Evolutionary conservation across 2,113 vertebrate species (phyloP), one percentile per base, ranked within the genome.

Genomic region (Oostethus manadensis): DNA sequence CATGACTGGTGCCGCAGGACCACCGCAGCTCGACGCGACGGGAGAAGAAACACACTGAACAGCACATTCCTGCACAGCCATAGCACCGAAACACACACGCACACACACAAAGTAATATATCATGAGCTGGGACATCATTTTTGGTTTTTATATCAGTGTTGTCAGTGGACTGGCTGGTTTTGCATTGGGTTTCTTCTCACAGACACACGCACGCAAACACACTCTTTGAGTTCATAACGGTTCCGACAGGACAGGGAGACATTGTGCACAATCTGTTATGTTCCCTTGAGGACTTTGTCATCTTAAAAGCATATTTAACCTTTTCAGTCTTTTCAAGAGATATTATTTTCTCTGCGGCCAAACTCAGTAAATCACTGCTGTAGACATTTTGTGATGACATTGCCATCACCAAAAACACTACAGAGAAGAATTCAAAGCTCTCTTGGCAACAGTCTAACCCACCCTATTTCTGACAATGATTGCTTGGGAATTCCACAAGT

Each of bases 401-500:
- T 68, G 58, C 51, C 65, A 66, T 55, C n/a, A 56, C 18, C 45
- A 56, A 55, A 78, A 79, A 73, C 73, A 73, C 64, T 64, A 73
- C 22, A n/a, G 51, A 49, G 51, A 58, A 35, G 14, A 29, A 68
- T 45, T 20, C 56, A 10, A 51, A 7, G 44, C 67, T 61, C 73
- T 72, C 65, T 1, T 65, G 58, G 67, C 71, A 76, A 70, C 70
- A 45, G 38, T 18, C 23, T 7, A 14, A 1, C 4, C 14, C 15
- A 16, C 18, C 51, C 40, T 21, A 50, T 17, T 50, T 66, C 64
- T 50, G 59, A 64, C 70, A 33, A 43, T 69, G 71, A 76, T 70
- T 71, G 76, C 64, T 55, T 63, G 67, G 71, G 78, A 83, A 85
- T 86, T 88, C 85, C 84, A 64, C 70, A 57, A 54, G 72, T 77